Evolutionary conservation across 2,888 invertebrate genomes (phyloP).

Genomic region (Sesia bembeciformis): DNA sequence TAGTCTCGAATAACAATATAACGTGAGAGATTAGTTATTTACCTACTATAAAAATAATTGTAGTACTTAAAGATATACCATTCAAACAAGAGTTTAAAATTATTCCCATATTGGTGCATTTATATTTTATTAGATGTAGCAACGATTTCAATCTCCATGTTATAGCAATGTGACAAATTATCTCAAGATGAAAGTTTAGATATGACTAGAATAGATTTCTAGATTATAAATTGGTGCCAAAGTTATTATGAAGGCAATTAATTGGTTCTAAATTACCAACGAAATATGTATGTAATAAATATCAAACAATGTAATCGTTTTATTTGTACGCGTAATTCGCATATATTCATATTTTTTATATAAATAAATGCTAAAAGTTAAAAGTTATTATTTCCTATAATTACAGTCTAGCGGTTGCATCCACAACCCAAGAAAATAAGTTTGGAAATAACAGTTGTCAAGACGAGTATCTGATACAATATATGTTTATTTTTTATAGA

Average conservation of each 20-base stretch:
- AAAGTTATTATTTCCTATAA: neutral
- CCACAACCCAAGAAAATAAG: too few relatives aligned
- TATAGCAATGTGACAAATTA: neutral
- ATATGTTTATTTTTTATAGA: too few relatives aligned
- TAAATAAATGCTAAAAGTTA: neutral
- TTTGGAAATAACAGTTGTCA: too few relatives aligned
- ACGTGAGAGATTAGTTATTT: neutral
- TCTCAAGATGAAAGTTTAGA: neutral
- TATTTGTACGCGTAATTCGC: neutral
- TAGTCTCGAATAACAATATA: slow-evolving; percentile 3
- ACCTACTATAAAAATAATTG: slow-evolving; percentile 4
- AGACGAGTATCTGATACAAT: too few relatives aligned
- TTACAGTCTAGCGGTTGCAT: too few relatives aligned
- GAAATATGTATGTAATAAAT: slow-evolving; percentile 1
- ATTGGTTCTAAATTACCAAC: slow-evolving; percentile 4
- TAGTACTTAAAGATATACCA: neutral
- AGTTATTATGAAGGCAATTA: slow-evolving; percentile 22
- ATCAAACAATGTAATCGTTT: neutral
- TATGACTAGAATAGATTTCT: slow-evolving; percentile 8
- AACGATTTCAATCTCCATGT: neutral
- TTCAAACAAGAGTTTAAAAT: neutral
- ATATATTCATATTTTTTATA: neutral
- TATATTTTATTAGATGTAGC: slow-evolving; percentile 6
- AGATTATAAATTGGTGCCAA: slow-evolving; percentile 55
- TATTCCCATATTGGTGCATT: slow-evolving; percentile 20